Conservation (phyloP, 2,888 invertebrate genomes). For the Synanthedon myopaeformis region DNA sequence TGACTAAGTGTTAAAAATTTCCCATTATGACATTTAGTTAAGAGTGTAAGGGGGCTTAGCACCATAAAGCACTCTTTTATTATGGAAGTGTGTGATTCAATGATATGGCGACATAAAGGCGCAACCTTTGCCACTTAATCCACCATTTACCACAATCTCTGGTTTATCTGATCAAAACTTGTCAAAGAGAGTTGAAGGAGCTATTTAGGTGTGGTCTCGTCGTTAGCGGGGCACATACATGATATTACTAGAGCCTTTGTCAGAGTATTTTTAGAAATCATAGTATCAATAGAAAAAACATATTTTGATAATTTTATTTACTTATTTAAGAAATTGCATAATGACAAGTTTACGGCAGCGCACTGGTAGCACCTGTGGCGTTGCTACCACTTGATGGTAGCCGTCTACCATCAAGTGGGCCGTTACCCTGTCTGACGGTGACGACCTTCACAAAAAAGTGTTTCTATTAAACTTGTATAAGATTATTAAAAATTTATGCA, state of each 20-base stretch:
- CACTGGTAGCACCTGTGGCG: not conserved
- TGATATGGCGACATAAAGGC: conserved; percentile 12
- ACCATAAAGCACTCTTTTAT: not conserved
- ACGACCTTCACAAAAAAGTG: too few relatives aligned
- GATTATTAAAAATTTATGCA: too few relatives aligned
- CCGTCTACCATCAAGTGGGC: not conserved
- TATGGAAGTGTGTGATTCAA: not conserved
- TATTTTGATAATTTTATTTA: too few relatives aligned
- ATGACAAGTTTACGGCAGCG: not conserved
- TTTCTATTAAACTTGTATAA: too few relatives aligned
- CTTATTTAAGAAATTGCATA: too few relatives aligned
- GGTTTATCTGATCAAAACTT: conserved; percentile 56
- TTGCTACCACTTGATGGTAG: not conserved
- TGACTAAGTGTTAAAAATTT: too few relatives aligned
- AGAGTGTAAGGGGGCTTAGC: too few relatives aligned
- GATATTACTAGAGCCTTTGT: too few relatives aligned
- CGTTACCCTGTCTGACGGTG: not conserved
- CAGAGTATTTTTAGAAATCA: too few relatives aligned
- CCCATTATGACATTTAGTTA: too few relatives aligned
- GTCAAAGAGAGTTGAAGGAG: conserved; percentile 27
- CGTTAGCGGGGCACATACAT: conserved; percentile 8
- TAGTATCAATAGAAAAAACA: too few relatives aligned
- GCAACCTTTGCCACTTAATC: conserved; percentile 34
- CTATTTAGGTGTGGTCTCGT: conserved; percentile 12
- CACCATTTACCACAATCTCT: conserved; percentile 30